These are phyloP conservation scores for Danio jaintianensis DNA, from an alignment of 2,797 vertebrate genomes.

Conservation along the genomic window DNA sequence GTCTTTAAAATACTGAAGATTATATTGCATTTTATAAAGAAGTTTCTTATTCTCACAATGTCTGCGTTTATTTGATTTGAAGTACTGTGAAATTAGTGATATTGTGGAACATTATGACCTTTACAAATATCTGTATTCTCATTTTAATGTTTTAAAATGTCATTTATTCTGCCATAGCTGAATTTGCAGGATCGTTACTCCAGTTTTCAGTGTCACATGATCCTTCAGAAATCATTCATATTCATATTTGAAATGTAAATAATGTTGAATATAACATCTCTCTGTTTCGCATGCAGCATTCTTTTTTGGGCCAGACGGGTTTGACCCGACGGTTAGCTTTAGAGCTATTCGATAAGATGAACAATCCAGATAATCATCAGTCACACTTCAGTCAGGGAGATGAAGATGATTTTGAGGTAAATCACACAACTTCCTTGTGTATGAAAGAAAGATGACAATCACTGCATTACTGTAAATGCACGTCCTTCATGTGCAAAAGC, in stretches of 20 bases:
- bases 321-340: constrained; percentile 89
- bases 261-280: background rate
- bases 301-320: constrained; percentile 87
- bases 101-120: background rate
- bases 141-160: background rate
- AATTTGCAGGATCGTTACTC: background rate
- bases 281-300: constrained; percentile 78
- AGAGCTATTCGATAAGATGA: constrained; percentile 94
- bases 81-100: background rate
- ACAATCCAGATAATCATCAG: constrained; percentile 92
- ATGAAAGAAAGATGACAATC: background rate
- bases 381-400: constrained; percentile 87
- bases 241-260: too few species aligned
- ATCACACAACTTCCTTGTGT: background rate
- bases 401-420: constrained; percentile 95
- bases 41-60: background rate
- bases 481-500: background rate
- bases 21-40: background rate
- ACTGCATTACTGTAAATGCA: background rate
- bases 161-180: background rate
- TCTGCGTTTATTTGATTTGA: background rate
- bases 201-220: background rate
- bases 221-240: background rate
- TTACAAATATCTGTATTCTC: too few species aligned
- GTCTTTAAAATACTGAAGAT: background rate